Evolutionary conservation across 2,888 invertebrate genomes (phyloP).

Genomic region (Dinocampus coccinellae): DNA sequence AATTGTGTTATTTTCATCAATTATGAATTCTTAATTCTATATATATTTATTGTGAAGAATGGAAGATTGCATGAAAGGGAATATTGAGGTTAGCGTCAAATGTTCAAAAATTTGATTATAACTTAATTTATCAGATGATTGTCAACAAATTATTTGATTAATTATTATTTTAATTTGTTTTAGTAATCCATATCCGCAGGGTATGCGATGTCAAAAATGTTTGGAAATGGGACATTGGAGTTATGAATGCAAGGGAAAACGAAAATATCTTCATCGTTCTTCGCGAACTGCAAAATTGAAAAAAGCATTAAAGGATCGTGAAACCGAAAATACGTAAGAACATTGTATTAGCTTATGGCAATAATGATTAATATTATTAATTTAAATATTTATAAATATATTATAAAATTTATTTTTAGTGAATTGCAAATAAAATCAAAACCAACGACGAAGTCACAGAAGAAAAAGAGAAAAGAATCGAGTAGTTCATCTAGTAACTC

Average conservation of each 20-base stretch:
- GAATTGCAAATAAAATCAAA: conserved; percentile 43
- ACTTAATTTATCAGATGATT: conserved; percentile 7
- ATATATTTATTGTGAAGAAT: too few relatives aligned
- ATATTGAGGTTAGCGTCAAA: conserved; percentile 1
- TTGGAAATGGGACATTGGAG: conserved; percentile 95
- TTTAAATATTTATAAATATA: background rate
- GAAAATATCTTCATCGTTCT: conserved; percentile 87
- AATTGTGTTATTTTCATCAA: too few relatives aligned
- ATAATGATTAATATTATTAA: background rate
- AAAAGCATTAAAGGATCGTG: conserved; percentile 74
- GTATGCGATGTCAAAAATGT: conserved; percentile 92
- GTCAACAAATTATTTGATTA: background rate
- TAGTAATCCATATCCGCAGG: conserved; percentile 76
- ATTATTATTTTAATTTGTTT: conserved; percentile 22
- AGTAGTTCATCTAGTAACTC: conserved; percentile 50
- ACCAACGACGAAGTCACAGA: conserved; percentile 39
- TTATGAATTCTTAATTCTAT: too few relatives aligned
- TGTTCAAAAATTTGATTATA: conserved; percentile 17
- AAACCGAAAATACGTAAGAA: conserved; percentile 63
- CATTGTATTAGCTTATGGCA: too few relatives aligned
- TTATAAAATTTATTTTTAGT: background rate
- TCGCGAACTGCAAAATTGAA: conserved; percentile 87
- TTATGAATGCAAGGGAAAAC: conserved; percentile 91
- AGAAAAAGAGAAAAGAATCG: conserved; percentile 49
- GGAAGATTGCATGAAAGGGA: too few relatives aligned